These are phyloP conservation scores for Sylvilagus bachmani DNA, from an alignment of 2,113 vertebrate genomes.

Conservation along the genomic window DNA sequence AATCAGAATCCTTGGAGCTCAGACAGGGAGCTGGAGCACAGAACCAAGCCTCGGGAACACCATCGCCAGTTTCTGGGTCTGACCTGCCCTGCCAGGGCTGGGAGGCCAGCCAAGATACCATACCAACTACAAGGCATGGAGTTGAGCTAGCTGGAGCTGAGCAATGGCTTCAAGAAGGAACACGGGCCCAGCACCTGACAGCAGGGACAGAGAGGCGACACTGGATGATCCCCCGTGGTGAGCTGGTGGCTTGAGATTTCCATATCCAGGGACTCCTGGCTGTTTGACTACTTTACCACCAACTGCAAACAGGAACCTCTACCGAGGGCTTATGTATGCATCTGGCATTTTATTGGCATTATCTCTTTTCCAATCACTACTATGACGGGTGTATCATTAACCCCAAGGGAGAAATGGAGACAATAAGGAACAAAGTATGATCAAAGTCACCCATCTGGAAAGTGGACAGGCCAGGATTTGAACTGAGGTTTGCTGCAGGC, in stretches of 20 bases:
- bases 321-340: not conserved
- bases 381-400: conserved; percentile 18
- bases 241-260: not conserved
- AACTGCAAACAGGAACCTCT: not conserved
- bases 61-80: conserved; percentile 23
- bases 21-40: not conserved
- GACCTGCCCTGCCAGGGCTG: not conserved
- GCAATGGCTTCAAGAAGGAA: not conserved
- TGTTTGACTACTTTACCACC: not conserved
- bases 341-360: not conserved
- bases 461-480: not conserved
- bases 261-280: not conserved
- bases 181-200: no score
- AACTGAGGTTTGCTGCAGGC: not conserved
- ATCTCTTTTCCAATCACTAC: not conserved
- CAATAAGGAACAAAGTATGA: not conserved
- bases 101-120: conserved; percentile 30
- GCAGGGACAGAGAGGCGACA: not conserved
- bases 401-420: conserved; percentile 27
- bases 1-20: not conserved
- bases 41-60: not conserved
- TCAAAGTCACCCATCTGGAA: not conserved
- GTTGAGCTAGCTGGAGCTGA: not conserved
- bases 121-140: not conserved
- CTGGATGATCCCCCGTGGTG: not conserved